Conservation (phyloP, 2,797 vertebrate species). For the Amblyopsis hoosieri region DNA sequence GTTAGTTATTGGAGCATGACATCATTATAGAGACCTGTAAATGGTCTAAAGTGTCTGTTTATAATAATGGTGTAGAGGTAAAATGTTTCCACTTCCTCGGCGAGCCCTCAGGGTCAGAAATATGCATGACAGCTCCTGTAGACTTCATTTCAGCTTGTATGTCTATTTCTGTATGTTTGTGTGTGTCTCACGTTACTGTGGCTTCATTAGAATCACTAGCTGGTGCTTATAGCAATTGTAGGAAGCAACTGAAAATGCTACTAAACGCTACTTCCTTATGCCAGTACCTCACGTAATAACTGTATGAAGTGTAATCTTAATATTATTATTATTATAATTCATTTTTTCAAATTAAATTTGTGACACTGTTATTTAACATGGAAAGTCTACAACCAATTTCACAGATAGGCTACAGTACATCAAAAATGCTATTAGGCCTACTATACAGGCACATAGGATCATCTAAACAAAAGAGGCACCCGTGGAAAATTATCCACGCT, state of each 20-base stretch:
- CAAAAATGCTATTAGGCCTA: no score
- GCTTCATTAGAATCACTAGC: background rate
- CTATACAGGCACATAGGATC: no score
- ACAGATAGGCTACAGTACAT: no score
- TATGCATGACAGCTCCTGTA: background rate
- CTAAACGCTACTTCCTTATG: no score
- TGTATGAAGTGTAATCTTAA: background rate
- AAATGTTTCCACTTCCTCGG: slow-evolving; percentile 8
- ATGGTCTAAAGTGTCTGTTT: background rate
- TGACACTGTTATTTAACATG: no score
- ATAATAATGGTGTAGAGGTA: background rate
- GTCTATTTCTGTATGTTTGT: slow-evolving; percentile 1
- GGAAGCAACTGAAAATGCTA: no score
- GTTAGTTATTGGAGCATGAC: background rate
- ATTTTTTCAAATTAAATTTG: slow-evolving; percentile 16
- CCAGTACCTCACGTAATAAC: background rate
- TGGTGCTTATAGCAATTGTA: no score
- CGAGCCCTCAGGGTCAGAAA: background rate
- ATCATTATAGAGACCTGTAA: background rate
- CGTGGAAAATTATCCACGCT: slow-evolving; percentile 69
- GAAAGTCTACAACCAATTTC: no score
- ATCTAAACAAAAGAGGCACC: slow-evolving; percentile 61
- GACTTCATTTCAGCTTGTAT: background rate
- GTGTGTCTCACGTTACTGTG: background rate
- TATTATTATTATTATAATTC: background rate